Evolutionary conservation across 2,888 invertebrate species (phyloP).

Genomic region (Augochlorella aurata): DNA sequence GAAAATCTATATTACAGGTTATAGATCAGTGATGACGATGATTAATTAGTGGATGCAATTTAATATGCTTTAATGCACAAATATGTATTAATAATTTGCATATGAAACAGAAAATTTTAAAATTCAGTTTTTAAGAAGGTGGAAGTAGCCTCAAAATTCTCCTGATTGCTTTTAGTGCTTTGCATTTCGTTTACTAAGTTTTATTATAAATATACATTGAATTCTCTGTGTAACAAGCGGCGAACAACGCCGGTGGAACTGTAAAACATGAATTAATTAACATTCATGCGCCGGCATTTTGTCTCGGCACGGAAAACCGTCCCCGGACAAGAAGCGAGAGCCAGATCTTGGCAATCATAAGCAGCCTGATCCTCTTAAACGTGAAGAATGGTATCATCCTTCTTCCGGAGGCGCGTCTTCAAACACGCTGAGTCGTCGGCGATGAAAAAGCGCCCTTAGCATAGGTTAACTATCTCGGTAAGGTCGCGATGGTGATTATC

Average conservation of each 20-base stretch:
- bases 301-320: not conserved
- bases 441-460: conserved; percentile 66
- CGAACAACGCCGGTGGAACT: not conserved
- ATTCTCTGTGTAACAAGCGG: not conserved
- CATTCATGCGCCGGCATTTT: not conserved
- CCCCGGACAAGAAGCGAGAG: not conserved
- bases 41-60: too few species aligned
- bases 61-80: too few species aligned
- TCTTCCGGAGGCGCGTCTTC: conserved; percentile 58
- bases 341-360: conserved; percentile 63
- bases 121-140: too few species aligned
- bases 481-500: conserved; percentile 63
- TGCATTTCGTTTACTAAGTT: not conserved
- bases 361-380: conserved; percentile 69
- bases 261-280: not conserved
- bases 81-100: too few species aligned
- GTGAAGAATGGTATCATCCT: conserved; percentile 65
- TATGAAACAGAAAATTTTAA: too few species aligned
- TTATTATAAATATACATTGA: not conserved
- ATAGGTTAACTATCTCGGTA: conserved; percentile 49
- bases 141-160: not conserved
- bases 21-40: too few species aligned
- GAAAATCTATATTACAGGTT: too few species aligned
- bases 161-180: not conserved
- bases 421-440: conserved; percentile 69